These are phyloP conservation scores for Temnothorax nylanderi DNA, from an alignment of 1,140 invertebrate genomes.

Conservation along the genomic window DNA sequence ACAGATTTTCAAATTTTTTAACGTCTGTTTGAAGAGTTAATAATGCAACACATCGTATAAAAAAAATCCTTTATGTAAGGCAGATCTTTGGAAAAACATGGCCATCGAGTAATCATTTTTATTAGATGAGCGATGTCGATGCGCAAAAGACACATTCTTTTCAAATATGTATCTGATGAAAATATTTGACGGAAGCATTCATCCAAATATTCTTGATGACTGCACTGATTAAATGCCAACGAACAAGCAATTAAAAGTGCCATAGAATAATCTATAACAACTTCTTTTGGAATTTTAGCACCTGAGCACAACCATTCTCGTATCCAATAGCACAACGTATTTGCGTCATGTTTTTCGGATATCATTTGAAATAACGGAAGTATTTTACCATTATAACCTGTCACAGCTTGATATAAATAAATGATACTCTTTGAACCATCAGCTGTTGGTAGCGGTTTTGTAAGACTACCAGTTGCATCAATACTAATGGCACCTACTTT, in stretches of 20 bases:
- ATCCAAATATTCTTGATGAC: slow-evolving; percentile 22
- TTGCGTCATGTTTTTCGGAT: slow-evolving; percentile 49
- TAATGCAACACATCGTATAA: not conserved
- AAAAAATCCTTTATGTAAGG: slow-evolving; percentile 66
- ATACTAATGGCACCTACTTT: slow-evolving; percentile 13
- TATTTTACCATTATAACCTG: slow-evolving; percentile 47
- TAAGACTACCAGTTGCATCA: slow-evolving; percentile 50
- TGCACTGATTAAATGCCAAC: slow-evolving; percentile 41
- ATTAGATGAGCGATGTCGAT: slow-evolving; percentile 70
- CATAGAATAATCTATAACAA: slow-evolving; percentile 54
- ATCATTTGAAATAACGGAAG: slow-evolving; percentile 61
- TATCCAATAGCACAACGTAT: slow-evolving; percentile 39
- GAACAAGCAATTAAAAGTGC: slow-evolving; percentile 53
- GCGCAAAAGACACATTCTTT: slow-evolving; percentile 35
- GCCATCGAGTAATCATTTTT: slow-evolving; percentile 54
- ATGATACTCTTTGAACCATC: slow-evolving; percentile 30
- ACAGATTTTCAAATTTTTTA: not conserved
- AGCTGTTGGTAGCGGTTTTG: slow-evolving; percentile 23
- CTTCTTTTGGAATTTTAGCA: slow-evolving; percentile 27
- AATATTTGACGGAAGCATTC: slow-evolving; percentile 32
- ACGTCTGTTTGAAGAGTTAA: not conserved
- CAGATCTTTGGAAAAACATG: slow-evolving; percentile 46
- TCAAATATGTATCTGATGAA: not conserved
- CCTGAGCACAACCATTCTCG: slow-evolving; percentile 25
- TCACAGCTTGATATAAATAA: slow-evolving; percentile 54